phyloP scores from a whole-genome alignment of 2,797 vertebrate genomes.

The Eutrigla gurnardus region DNA sequence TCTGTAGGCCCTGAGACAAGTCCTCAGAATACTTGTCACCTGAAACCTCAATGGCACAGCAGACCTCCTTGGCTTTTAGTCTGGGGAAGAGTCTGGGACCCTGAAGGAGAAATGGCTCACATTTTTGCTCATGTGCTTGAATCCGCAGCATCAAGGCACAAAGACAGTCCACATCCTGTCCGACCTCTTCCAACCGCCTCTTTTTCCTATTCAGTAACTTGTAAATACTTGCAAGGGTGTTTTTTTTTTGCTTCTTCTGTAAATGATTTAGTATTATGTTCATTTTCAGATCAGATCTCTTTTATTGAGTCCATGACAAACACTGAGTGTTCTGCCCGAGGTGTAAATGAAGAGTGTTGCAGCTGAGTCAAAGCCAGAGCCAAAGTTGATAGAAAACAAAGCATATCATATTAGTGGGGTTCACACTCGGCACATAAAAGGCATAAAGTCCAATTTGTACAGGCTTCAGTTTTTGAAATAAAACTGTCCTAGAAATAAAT shows the following conservation, averaged over 20 bases:
- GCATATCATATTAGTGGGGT: conserved; percentile 9
- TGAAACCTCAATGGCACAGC: conserved; percentile 60
- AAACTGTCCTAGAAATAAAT: conserved; percentile 6
- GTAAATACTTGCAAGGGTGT: conserved; percentile 14
- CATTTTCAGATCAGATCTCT: conserved; percentile 14
- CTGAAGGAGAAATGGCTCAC: conserved; percentile 67
- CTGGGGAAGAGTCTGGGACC: conserved; percentile 53
- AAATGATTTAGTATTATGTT: conserved; percentile 35
- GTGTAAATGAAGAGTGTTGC: conserved; percentile 23
- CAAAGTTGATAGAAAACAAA: conserved; percentile 10
- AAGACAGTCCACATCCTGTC: conserved; percentile 49
- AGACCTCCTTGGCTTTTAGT: conserved; percentile 26
- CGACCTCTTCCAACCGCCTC: conserved; percentile 34
- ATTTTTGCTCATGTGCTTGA: conserved; percentile 47
- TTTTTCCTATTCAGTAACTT: conserved; percentile 14
- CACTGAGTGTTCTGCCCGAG: background rate
- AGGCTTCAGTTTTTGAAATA: background rate
- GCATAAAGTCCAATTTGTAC: conserved; percentile 4
- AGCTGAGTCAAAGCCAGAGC: conserved; percentile 2
- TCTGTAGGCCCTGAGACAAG: conserved; percentile 65
- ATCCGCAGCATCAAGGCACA: conserved; percentile 30
- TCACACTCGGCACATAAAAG: background rate
- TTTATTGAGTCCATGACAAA: background rate
- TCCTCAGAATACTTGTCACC: conserved; percentile 67
- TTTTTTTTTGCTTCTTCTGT: conserved; percentile 26